Evolutionary conservation across 2,888 invertebrate species (phyloP), one percentile per base, ranked within the genome.

Genomic region (Drosophila pseudotalamancana): DNA sequence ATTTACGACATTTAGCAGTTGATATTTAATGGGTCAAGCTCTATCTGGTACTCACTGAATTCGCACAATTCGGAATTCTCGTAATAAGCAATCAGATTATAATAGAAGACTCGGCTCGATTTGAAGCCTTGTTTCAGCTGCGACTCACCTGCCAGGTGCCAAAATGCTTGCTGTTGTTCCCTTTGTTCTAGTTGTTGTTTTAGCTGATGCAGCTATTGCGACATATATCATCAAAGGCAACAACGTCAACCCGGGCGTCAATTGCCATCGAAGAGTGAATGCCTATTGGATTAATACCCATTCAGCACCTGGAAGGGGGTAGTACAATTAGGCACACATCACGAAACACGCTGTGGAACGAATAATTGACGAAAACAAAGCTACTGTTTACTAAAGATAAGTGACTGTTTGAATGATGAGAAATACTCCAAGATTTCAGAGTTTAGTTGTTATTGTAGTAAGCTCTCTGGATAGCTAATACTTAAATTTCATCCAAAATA

Each of bases 131-230:
- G 70, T 42, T 54, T 71, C 66, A 37, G 50, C 60, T 65, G 66
- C n/a, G n/a, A n/a, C n/a, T n/a, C n/a, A n/a, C 65, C 72, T 71
- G 69, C 45, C 43, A 40, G 46, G 71, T 59, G n/a, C n/a, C n/a
- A n/a, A n/a, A 59, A 39, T 57, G 48, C 25, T 40, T 35, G 35
- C 40, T 48, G 35, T 14, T 27, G 25, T 16, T 21, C 19, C 12
- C 27, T 11, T 12, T 53, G 29, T 12, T 9, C 4, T 6, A 32
- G 35, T 6, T 37, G 42, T 4, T 35, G 35, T 8, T 46, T 49
- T 8, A 18, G 32, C 9, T 39, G 31, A 5, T 53, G 34, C 5
- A 39, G 55, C 5, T 69, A 50, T 6, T 14, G n/a, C 9, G 45
- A 31, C 65, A 50, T 65, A 49, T 53, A 46, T 40, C 71, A 45